Evolutionary conservation across 2,888 invertebrate genomes (phyloP).

Genomic region (Calephelis perditalis): DNA sequence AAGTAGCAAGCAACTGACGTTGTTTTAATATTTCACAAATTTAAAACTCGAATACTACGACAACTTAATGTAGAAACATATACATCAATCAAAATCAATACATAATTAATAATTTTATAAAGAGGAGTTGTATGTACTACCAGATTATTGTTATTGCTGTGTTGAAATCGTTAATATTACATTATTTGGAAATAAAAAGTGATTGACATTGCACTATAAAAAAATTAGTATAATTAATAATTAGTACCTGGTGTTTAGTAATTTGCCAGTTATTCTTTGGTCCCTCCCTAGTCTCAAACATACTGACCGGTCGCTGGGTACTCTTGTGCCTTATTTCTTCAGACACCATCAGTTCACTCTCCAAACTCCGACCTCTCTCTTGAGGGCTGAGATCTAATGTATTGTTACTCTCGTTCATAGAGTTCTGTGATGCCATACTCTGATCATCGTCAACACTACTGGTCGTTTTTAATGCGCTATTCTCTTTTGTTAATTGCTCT

Average conservation of each 20-base stretch:
- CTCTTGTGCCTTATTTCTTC: constrained; percentile 64
- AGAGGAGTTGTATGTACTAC: too few species aligned
- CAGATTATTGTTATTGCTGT: too few species aligned
- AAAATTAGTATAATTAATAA: constrained; percentile 54
- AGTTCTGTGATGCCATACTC: constrained; percentile 58
- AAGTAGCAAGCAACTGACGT: too few species aligned
- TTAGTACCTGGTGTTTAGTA: constrained; percentile 79
- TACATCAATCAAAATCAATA: too few species aligned
- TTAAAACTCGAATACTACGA: too few species aligned
- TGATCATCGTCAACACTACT: constrained; percentile 67
- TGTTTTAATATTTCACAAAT: too few species aligned
- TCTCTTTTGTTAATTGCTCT: constrained; percentile 88
- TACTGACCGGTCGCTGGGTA: constrained; percentile 88
- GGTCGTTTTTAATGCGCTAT: constrained; percentile 83
- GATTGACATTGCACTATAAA: constrained; percentile 4
- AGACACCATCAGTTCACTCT: constrained; percentile 55
- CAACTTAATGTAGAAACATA: too few species aligned
- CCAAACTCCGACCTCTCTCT: constrained; percentile 64
- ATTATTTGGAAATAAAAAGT: not conserved
- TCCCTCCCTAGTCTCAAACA: constrained; percentile 91
- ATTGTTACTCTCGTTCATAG: constrained; percentile 52
- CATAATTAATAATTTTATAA: too few species aligned
- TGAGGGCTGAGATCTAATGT: constrained; percentile 40
- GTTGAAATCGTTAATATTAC: too few species aligned
- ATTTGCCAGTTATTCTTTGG: constrained; percentile 79